These are phyloP conservation scores for Temnothorax longispinosus DNA, from an alignment of 1,140 invertebrate genomes.

Conservation along the genomic window DNA sequence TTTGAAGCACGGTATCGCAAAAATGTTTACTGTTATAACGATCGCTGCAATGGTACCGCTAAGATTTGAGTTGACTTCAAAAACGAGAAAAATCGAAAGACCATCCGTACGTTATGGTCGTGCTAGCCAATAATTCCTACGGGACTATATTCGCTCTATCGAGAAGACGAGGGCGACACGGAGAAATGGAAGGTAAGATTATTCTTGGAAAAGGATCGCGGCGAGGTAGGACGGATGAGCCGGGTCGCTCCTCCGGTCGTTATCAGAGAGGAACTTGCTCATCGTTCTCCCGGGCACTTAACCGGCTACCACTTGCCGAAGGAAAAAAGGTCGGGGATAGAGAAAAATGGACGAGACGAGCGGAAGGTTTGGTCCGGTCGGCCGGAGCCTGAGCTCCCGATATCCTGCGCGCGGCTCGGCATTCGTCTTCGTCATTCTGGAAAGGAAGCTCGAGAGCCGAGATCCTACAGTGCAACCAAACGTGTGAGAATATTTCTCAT, in stretches of 20 bases:
- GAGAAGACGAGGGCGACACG: conserved; percentile 41
- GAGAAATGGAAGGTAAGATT: conserved; percentile 63
- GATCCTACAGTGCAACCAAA: conserved; percentile 32
- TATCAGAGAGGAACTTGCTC: conserved; percentile 64
- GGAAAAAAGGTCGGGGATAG: conserved; percentile 60
- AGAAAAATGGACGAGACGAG: conserved; percentile 55
- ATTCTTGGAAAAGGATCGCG: conserved; percentile 56
- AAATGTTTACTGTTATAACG: neutral
- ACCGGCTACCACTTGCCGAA: conserved; percentile 52
- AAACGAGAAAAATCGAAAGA: neutral
- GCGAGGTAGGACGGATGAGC: conserved; percentile 44
- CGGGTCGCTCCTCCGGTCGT: conserved; percentile 49
- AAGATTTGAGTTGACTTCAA: neutral
- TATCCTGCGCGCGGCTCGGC: conserved; percentile 46
- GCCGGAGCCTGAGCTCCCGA: conserved; percentile 51
- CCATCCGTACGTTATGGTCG: neutral
- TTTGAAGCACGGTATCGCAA: neutral
- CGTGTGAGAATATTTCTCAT: conserved; percentile 35
- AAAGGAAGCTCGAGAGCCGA: conserved; percentile 14
- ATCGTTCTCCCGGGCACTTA: conserved; percentile 63
- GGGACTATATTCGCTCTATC: conserved; percentile 44
- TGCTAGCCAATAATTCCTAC: conserved; percentile 33
- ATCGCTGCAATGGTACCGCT: neutral
- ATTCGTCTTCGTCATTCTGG: conserved; percentile 62
- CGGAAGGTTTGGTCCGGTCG: conserved; percentile 46